Evolutionary conservation across 2,888 invertebrate species (phyloP), one percentile per base, ranked within the genome.

Genomic region (Hedya salicella): DNA sequence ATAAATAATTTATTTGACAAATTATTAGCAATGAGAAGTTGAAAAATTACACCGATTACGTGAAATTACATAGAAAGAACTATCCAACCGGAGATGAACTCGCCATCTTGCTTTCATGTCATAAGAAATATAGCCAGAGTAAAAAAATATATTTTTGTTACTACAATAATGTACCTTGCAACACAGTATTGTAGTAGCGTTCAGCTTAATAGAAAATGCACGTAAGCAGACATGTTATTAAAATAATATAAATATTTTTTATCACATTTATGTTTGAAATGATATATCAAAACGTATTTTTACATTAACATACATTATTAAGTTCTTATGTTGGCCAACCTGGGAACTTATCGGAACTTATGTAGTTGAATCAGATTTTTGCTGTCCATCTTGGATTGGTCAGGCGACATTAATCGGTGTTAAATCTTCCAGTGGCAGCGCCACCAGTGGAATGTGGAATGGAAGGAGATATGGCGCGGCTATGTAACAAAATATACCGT

Each of bases 61-160:
- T 81, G 82, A 88, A 87, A 80, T 88, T 87, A 83, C 86, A 84
- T 88, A 83, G 86, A 79, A 77, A 86, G 86, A 84, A 85, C 89
- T 81, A 89, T 88, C 88, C 88, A 87, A 91, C 83, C 88, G 83
- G 87, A 91, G 92, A 91, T 88, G 89, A 90, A 88, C 88, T 88
- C 92, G 92, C 92, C 92, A 93, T 93, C 91, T 93, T 93, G 90
- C 90, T 89, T 89, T 89, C 85, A 85, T 85, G 88, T 89, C 89
- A 90, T 80, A 85, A 76, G 78, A 85, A 86, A 81, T 75, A 73
- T 69, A 81, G 75, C 85, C 91, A 90, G 83, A 74, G 82, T 76
- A 68, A 83, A 81, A 73, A 74, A 63, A 81, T 73, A 74, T 68
- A 80, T 71, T 70, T 68, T 46, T 59, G 60, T 16, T 3, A 8